These are phyloP conservation scores for Leptopilina myrica DNA, from an alignment of 2,888 invertebrate species.

Conservation along the genomic window DNA sequence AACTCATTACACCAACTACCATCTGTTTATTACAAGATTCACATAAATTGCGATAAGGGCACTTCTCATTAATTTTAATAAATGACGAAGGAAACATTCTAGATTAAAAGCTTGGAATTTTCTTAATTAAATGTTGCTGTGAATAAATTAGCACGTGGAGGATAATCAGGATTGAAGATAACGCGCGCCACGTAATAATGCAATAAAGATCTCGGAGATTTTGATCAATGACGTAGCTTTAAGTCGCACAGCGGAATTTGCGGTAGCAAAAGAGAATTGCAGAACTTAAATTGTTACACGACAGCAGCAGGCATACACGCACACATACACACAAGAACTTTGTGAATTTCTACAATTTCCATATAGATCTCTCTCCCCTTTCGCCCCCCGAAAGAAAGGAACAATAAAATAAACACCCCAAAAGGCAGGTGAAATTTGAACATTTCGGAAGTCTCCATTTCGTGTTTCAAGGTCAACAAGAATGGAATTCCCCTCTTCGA, in stretches of 20 bases:
- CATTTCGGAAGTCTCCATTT: conserved; percentile 48
- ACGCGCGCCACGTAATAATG: conserved; percentile 25
- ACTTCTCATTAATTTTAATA: background rate
- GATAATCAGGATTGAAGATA: background rate
- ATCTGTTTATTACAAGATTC: background rate
- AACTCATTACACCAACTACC: background rate
- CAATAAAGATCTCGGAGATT: conserved; percentile 35
- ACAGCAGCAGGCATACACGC: background rate
- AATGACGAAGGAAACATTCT: background rate
- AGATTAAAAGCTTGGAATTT: conserved; percentile 18
- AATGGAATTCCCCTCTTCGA: conserved; percentile 52
- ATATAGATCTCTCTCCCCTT: background rate
- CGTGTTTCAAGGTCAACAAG: conserved; percentile 43
- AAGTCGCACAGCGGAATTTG: conserved; percentile 26
- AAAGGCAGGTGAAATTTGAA: conserved; percentile 14
- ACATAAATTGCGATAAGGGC: conserved; percentile 14
- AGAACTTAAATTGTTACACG: conserved; percentile 29
- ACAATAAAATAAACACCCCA: too few relatives aligned
- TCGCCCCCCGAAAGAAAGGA: too few relatives aligned
- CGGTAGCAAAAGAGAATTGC: background rate
- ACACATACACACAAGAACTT: too few relatives aligned
- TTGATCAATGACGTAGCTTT: conserved; percentile 35
- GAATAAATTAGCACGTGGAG: conserved; percentile 24
- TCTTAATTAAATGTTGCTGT: conserved; percentile 19
- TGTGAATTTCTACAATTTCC: background rate